These are phyloP conservation scores for Spodoptera litura DNA, from an alignment of 1,140 invertebrate genomes.

Conservation along the genomic window DNA sequence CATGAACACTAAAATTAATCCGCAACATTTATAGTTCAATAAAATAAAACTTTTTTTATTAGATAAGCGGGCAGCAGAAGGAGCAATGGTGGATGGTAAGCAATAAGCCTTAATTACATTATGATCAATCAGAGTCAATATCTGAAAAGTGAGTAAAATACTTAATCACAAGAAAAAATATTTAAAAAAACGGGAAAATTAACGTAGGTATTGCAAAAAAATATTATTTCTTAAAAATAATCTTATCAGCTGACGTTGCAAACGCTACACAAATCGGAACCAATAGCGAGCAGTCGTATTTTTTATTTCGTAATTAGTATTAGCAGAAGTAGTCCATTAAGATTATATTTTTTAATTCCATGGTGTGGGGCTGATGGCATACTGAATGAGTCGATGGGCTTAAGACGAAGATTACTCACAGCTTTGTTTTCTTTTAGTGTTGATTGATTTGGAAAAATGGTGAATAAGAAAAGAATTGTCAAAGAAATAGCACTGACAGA, in stretches of 20 bases:
- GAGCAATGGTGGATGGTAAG: too few relatives aligned
- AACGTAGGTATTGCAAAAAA: too few relatives aligned
- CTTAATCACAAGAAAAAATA: not conserved
- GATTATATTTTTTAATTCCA: slow-evolving; percentile 57
- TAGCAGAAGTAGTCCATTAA: slow-evolving; percentile 69
- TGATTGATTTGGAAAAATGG: slow-evolving; percentile 6
- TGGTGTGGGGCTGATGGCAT: not conserved
- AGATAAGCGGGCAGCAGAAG: too few relatives aligned
- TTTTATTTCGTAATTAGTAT: slow-evolving; percentile 74
- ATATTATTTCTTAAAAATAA: slow-evolving; percentile 32
- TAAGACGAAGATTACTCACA: not conserved
- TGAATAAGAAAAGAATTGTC: too few relatives aligned
- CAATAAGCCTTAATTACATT: too few relatives aligned
- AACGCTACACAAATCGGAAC: slow-evolving; percentile 63
- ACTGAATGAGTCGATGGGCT: slow-evolving; percentile 8
- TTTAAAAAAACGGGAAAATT: not conserved
- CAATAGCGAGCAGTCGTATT: slow-evolving; percentile 62
- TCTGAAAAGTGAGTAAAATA: too few relatives aligned
- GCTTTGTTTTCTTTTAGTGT: not conserved
- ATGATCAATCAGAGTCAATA: too few relatives aligned
- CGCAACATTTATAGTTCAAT: too few relatives aligned
- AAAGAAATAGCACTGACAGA: too few relatives aligned
- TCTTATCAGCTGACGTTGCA: slow-evolving; percentile 39
- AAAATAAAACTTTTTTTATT: too few relatives aligned
- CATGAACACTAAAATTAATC: too few relatives aligned